Evolutionary conservation across 2,113 vertebrate genomes (phyloP), one percentile per base, ranked within the genome.

Genomic region (Danionella cerebrum): DNA sequence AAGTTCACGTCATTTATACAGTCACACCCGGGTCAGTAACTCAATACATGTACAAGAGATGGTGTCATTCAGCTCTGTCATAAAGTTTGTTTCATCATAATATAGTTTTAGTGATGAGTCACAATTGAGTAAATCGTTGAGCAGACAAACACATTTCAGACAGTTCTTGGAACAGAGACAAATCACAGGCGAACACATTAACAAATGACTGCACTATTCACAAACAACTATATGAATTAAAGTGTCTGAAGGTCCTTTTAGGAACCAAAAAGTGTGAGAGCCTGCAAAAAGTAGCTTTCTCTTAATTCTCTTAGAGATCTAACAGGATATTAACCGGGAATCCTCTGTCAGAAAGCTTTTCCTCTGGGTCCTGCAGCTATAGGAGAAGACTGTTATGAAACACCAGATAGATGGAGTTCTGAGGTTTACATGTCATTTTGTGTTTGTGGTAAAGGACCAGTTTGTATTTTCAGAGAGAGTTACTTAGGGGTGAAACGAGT

Each of bases 401-500:
- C n/a, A n/a, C n/a, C n/a, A n/a, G n/a, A n/a, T n/a, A n/a, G n/a
- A n/a, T n/a, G n/a, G n/a, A n/a, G n/a, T n/a, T n/a, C n/a, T n/a
- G n/a, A n/a, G n/a, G n/a, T n/a, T n/a, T n/a, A n/a, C n/a, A n/a
- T n/a, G n/a, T n/a, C n/a, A n/a, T n/a, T n/a, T n/a, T n/a, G n/a
- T n/a, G 11, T 67, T 62, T 63, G n/a, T n/a, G n/a, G n/a, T n/a
- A n/a, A n/a, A n/a, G n/a, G n/a, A n/a, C n/a, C n/a, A n/a, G n/a
- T 18, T n/a, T n/a, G n/a, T n/a, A n/a, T n/a, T n/a, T n/a, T 42
- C 47, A 47, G 54, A 22, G 33, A 35, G 47, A 27, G 65, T 27
- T 27, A 68, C 42, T 62, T 24, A 35, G 24, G 38, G 68, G 33
- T 69, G 51, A 21, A 3, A n/a, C n/a, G n/a, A n/a, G n/a, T n/a